Evolutionary conservation across 2,113 vertebrate species (phyloP).

Genomic region (Salminus brasiliensis): DNA sequence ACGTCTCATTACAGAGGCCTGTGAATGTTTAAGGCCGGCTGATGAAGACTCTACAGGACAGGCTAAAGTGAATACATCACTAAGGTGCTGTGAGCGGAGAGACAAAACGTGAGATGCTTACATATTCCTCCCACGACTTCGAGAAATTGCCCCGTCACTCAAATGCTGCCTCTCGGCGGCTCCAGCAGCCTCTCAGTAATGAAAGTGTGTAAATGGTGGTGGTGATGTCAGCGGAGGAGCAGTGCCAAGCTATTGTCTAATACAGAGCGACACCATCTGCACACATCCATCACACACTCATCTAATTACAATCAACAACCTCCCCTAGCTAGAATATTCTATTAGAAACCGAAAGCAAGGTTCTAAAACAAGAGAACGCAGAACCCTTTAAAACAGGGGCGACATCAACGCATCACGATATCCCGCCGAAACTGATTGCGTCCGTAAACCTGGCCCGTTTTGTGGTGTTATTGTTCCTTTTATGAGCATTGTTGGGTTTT

Average conservation of each 20-base stretch:
- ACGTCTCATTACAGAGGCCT: not conserved
- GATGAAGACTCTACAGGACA: not conserved
- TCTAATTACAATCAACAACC: constrained; percentile 72
- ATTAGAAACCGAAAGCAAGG: too few relatives aligned
- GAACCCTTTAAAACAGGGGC: too few relatives aligned
- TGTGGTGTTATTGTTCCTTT: too few relatives aligned
- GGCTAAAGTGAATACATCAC: not conserved
- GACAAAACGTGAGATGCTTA: not conserved
- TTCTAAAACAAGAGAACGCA: too few relatives aligned
- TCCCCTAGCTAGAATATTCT: constrained; percentile 8
- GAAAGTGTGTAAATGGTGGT: constrained; percentile 65
- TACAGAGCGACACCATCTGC: constrained; percentile 67
- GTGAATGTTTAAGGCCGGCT: not conserved
- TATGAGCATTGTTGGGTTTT: too few relatives aligned
- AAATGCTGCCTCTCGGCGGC: constrained; percentile 23
- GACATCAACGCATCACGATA: too few relatives aligned
- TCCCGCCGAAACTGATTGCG: too few relatives aligned
- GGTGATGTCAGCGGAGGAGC: constrained; percentile 79
- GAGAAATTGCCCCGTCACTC: constrained; percentile 49
- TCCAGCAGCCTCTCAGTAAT: constrained; percentile 30
- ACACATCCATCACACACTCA: constrained; percentile 64
- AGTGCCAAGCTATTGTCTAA: constrained; percentile 75
- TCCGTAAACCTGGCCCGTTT: too few relatives aligned
- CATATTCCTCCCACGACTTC: constrained; percentile 29
- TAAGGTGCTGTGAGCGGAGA: not conserved